Evolutionary conservation across 1,140 invertebrate genomes (phyloP).

Genomic region (Melanaphis sacchari): DNA sequence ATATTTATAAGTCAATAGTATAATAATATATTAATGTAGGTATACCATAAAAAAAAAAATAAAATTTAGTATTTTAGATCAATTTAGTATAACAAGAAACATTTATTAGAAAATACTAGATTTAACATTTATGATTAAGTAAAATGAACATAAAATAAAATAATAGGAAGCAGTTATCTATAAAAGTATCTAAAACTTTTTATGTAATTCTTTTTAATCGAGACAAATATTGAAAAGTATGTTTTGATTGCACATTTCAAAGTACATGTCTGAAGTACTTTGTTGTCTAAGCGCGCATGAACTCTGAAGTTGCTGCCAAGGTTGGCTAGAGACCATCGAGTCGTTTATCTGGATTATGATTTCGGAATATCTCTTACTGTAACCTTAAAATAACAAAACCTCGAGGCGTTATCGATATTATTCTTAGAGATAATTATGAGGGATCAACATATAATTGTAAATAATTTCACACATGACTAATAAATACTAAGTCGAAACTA

Average conservation of each 20-base stretch:
- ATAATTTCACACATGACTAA: constrained; percentile 1
- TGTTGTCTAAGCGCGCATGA: constrained; percentile 37
- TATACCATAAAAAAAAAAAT: not conserved
- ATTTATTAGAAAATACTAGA: not conserved
- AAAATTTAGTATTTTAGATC: not conserved
- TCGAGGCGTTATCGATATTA: constrained; percentile 42
- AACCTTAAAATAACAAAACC: constrained; percentile 45
- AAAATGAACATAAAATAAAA: not conserved
- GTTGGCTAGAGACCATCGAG: not conserved
- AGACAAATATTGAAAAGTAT: not conserved
- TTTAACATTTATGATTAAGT: not conserved
- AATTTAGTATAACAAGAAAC: not conserved
- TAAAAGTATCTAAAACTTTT: not conserved
- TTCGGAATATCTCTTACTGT: constrained; percentile 5
- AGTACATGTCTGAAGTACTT: constrained; percentile 45
- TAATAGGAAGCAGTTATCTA: not conserved
- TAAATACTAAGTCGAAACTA: not conserved
- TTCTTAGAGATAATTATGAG: not conserved
- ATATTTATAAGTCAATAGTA: not conserved
- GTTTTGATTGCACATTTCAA: constrained; percentile 42
- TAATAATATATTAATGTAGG: not conserved
- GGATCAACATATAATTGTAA: constrained; percentile 23
- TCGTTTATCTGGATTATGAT: constrained; percentile 43
- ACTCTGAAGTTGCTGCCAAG: constrained; percentile 44
- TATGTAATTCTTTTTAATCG: not conserved